Percentiles rank a stretch among this genome's conserved stretches.
phyloP scores from a whole-genome alignment of 1,140 invertebrate species.

The Macrosteles quadrilineatus region DNA sequence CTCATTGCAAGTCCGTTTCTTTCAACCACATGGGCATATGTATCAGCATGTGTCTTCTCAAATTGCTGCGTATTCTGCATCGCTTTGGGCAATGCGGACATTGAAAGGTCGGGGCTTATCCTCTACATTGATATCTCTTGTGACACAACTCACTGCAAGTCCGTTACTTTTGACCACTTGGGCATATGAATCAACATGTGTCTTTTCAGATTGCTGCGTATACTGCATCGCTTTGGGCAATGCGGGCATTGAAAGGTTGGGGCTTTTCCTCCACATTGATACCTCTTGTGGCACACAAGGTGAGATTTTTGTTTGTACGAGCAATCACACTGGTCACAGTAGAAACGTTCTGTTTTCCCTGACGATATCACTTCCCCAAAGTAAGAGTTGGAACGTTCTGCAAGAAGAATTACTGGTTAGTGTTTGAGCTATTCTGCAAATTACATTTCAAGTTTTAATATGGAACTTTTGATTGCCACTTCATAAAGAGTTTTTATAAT shows the following conservation, averaged over 20 bases:
- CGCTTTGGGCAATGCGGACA: constrained; percentile 32
- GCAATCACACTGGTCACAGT: constrained; percentile 32
- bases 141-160: too few relatives aligned
- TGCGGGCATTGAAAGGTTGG: constrained; percentile 42
- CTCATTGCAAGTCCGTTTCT: too few relatives aligned
- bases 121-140: constrained; percentile 11
- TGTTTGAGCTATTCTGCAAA: too few relatives aligned
- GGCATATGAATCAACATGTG: constrained; percentile 47
- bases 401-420: too few relatives aligned
- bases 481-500: too few relatives aligned
- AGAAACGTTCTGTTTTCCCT: neutral
- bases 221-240: constrained; percentile 34
- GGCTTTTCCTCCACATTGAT: constrained; percentile 12
- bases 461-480: too few relatives aligned
- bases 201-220: constrained; percentile 47
- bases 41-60: constrained; percentile 45
- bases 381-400: too few relatives aligned
- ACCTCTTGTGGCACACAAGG: constrained; percentile 26
- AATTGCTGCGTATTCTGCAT: constrained; percentile 30
- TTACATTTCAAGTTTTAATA: too few relatives aligned
- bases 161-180: too few relatives aligned
- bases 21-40: constrained; percentile 20
- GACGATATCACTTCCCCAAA: too few relatives aligned
- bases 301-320: constrained; percentile 41
- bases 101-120: neutral